Evolutionary conservation across 2,797 vertebrate species (phyloP), one percentile per base, ranked within the genome.

Genomic region (Pangasius sanitwongsei): DNA sequence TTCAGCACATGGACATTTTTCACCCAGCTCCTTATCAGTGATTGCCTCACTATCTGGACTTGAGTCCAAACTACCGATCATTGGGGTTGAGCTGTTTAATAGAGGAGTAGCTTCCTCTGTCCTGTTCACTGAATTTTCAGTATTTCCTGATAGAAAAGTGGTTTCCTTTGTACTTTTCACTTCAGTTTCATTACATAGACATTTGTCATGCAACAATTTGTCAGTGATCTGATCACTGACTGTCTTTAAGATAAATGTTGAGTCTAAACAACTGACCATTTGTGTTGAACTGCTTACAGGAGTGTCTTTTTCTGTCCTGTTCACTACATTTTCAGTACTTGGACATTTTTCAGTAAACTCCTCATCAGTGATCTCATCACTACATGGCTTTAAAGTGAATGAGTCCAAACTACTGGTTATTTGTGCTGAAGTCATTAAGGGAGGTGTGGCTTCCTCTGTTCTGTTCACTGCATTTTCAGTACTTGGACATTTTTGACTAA

Each of bases 381-480:
- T 9, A 31, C 4, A 41, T 18, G 37, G n/a, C 25, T 84, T 50
- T 48, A 69, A 53, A 18, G 0, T n/a, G 25, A 85, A 87, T 23
- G 91, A 34, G 85, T 90, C 89, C 12, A 48, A 70, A 86, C 59
- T 34, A 87, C 91, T 57, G 6, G n/a, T n/a, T 8, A 50, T 6
- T 34, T 85, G 44, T 53, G 63, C 8, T 31, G 16, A 50, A 88
- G 80, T 92, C 82, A 91, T 90, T 53, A 25, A 23, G 15, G 0
- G 41, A 86, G 12, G 18, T 50, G 2, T 31, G 15, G 2, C 28
- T 34, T 74, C 4, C 37, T 83, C 44, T 37, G 59, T n/a, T 70
- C 15, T 78, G 37, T 65, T 65, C 15, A 67, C 28, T 65, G 25
- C 44, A 34, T 85, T 23, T 53, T 53, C 65, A 85, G n/a, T 55